phyloP scores from a whole-genome alignment of 2,113 vertebrate species.

The Brachyistius frenatus region DNA sequence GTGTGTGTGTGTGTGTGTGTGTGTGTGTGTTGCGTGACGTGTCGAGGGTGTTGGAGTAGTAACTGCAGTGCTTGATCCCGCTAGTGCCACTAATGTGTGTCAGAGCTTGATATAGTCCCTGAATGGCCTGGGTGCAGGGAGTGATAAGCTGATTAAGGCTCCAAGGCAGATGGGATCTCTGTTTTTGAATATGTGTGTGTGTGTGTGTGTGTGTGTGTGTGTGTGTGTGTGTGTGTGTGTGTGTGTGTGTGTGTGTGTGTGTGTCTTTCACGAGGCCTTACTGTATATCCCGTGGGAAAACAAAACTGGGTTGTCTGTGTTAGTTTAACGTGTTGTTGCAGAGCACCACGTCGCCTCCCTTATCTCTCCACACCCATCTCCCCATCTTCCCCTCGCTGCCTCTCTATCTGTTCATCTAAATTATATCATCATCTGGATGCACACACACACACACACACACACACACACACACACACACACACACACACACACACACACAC shows the following conservation, averaged over 20 bases:
- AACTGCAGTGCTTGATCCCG: slow-evolving; percentile 39
- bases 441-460: background rate
- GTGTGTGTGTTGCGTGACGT: background rate
- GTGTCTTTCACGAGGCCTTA: slow-evolving; percentile 38
- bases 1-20: background rate
- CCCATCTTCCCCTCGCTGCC: slow-evolving; percentile 22
- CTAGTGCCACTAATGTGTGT: slow-evolving; percentile 59
- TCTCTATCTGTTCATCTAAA: slow-evolving; percentile 54
- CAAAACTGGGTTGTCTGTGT: slow-evolving; percentile 72
- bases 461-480: no score
- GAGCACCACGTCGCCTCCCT: slow-evolving; percentile 7
- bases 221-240: slow-evolving; percentile 28
- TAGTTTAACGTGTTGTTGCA: slow-evolving; percentile 62
- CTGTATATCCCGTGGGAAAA: slow-evolving; percentile 69
- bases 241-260: slow-evolving; percentile 27
- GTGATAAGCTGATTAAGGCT: slow-evolving; percentile 79
- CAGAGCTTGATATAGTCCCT: slow-evolving; percentile 60
- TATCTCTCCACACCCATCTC: slow-evolving; percentile 43
- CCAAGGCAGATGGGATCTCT: slow-evolving; percentile 73
- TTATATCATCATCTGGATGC: background rate
- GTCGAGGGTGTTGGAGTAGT: background rate
- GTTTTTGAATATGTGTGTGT: slow-evolving; percentile 62
- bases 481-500: background rate
- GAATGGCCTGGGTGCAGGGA: slow-evolving; percentile 34
- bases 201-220: slow-evolving; percentile 20